Evolutionary conservation across 2,888 invertebrate genomes (phyloP).

Genomic region (Chymomyza fuscimana): DNA sequence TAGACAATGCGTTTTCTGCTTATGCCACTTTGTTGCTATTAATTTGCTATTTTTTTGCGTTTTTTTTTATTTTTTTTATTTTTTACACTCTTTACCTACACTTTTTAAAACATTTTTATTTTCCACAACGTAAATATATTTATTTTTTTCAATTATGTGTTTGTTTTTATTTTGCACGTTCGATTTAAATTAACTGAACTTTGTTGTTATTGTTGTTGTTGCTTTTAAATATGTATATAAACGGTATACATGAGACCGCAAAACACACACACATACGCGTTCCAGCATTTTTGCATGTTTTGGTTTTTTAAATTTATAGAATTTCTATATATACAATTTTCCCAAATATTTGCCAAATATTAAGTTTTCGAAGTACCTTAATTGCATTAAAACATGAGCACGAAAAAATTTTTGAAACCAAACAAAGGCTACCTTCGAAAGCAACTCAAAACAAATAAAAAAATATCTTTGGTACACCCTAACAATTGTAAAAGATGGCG

Average conservation of each 20-base stretch:
- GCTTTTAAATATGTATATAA: constrained; percentile 24
- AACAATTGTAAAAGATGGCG: too few relatives aligned
- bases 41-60: neutral
- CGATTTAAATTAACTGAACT: constrained; percentile 49
- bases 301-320: neutral
- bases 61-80: neutral
- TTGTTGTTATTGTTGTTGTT: constrained; percentile 25
- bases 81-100: neutral
- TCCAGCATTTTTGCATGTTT: neutral
- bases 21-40: neutral
- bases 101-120: neutral
- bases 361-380: too few relatives aligned
- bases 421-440: too few relatives aligned
- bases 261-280: constrained; percentile 20
- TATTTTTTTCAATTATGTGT: neutral
- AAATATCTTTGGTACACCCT: too few relatives aligned
- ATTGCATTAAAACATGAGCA: too few relatives aligned
- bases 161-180: constrained; percentile 36
- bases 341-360: constrained; percentile 15
- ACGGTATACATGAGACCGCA: constrained; percentile 18
- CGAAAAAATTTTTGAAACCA: too few relatives aligned
- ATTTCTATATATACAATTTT: neutral
- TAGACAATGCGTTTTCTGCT: constrained; percentile 25
- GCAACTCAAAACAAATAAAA: too few relatives aligned
- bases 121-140: neutral